Conservation (phyloP, 2,113 vertebrate species). For the Ceratotherium simum region DNA sequence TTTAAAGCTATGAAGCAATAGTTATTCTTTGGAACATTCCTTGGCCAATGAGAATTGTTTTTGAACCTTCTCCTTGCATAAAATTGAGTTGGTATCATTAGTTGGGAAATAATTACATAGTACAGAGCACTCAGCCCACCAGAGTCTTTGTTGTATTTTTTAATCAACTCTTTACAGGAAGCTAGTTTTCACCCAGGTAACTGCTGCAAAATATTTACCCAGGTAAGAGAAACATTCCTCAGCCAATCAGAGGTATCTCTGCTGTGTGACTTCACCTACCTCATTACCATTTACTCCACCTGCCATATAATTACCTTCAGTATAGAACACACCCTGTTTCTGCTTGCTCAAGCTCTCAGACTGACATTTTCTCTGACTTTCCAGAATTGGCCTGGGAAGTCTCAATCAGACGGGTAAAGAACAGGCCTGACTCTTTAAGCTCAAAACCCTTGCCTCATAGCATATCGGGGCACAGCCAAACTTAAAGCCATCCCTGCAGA, state of each 20-base stretch:
- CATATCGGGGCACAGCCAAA: background rate
- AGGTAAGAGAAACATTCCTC: constrained; percentile 56
- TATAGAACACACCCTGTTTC: constrained; percentile 66
- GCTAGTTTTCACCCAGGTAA: constrained; percentile 71
- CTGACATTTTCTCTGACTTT: constrained; percentile 37
- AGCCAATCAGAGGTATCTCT: constrained; percentile 19
- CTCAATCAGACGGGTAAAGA: background rate
- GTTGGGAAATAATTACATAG: constrained; percentile 75
- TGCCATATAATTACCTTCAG: constrained; percentile 50
- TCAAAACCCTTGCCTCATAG: background rate
- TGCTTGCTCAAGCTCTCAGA: constrained; percentile 49
- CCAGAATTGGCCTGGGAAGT: background rate
- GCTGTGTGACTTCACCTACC: constrained; percentile 58
- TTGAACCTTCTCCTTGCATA: constrained; percentile 8
- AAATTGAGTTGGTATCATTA: constrained; percentile 40
- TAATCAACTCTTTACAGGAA: constrained; percentile 68
- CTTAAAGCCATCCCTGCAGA: background rate
- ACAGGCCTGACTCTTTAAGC: background rate
- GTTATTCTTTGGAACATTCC: background rate
- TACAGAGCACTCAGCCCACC: constrained; percentile 17
- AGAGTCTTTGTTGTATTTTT: constrained; percentile 58
- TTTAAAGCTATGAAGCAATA: constrained; percentile 9
- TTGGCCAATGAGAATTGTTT: constrained; percentile 34
- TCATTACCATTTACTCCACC: constrained; percentile 51
- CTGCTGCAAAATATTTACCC: constrained; percentile 76